These are phyloP conservation scores for Platycheirus albimanus DNA, from an alignment of 2,888 invertebrate genomes.

Conservation along the genomic window DNA sequence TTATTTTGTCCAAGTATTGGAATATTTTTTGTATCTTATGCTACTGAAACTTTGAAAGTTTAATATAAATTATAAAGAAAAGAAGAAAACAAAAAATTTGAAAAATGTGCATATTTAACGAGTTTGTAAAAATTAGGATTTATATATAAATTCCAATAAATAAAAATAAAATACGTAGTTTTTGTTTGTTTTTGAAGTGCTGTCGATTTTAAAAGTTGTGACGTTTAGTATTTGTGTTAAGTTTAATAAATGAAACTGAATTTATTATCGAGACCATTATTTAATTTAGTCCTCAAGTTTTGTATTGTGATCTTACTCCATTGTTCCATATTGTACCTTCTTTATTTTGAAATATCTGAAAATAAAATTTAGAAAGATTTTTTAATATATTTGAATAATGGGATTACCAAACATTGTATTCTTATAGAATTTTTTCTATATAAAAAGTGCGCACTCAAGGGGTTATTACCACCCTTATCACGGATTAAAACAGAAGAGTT, in stretches of 20 bases:
- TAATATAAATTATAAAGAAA: neutral
- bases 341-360: slow-evolving; percentile 92
- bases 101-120: slow-evolving; percentile 20
- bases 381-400: too few species aligned
- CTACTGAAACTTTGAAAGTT: too few species aligned
- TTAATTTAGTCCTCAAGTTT: neutral
- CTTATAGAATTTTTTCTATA: too few species aligned
- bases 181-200: slow-evolving; percentile 28
- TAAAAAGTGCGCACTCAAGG: too few species aligned
- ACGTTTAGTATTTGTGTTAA: slow-evolving; percentile 2
- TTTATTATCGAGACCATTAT: slow-evolving; percentile 6
- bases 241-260: slow-evolving; percentile 1
- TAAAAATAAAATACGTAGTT: neutral
- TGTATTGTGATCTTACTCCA: slow-evolving; percentile 86
- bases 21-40: neutral
- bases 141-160: neutral
- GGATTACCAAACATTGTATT: too few species aligned
- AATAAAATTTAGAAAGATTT: slow-evolving; percentile 78
- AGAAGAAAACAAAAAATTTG: neutral
- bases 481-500: too few species aligned
- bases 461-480: too few species aligned
- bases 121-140: neutral
- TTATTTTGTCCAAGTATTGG: neutral
- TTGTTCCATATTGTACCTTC: slow-evolving; percentile 95
- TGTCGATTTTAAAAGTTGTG: slow-evolving; percentile 45